Evolutionary conservation across 2,888 invertebrate genomes (phyloP).

Genomic region (Eupithecia exiguata): DNA sequence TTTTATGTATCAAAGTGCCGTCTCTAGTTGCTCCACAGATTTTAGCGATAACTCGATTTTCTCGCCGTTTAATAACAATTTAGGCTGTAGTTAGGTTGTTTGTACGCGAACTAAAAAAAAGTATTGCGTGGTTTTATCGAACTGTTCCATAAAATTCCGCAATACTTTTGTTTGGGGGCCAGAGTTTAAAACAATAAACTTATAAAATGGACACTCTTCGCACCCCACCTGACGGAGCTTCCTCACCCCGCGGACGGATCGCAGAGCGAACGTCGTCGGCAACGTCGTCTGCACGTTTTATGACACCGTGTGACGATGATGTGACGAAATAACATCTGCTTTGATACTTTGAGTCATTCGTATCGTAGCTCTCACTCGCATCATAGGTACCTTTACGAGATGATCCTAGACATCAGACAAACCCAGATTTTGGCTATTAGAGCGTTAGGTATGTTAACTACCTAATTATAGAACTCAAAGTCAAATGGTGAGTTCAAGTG

Average conservation of each 20-base stretch:
- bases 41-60: not conserved
- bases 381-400: not conserved
- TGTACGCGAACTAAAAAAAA: not conserved
- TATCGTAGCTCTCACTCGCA: not conserved
- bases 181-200: not conserved
- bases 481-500: too few relatives aligned
- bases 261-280: not conserved
- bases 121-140: not conserved
- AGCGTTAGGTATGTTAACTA: too few relatives aligned
- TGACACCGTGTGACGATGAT: too few relatives aligned
- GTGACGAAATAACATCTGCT: not conserved
- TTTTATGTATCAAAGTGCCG: not conserved
- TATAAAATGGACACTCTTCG: not conserved
- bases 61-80: not conserved
- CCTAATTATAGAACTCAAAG: too few relatives aligned
- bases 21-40: not conserved
- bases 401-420: not conserved
- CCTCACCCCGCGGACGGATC: too few relatives aligned
- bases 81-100: not conserved
- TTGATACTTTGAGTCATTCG: not conserved
- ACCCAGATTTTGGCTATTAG: too few relatives aligned
- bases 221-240: not conserved
- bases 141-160: too few relatives aligned
- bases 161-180: not conserved
- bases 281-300: too few relatives aligned